Evolutionary conservation across 2,113 vertebrate species (phyloP).

Genomic region (Campylomormyrus tamandua): DNA sequence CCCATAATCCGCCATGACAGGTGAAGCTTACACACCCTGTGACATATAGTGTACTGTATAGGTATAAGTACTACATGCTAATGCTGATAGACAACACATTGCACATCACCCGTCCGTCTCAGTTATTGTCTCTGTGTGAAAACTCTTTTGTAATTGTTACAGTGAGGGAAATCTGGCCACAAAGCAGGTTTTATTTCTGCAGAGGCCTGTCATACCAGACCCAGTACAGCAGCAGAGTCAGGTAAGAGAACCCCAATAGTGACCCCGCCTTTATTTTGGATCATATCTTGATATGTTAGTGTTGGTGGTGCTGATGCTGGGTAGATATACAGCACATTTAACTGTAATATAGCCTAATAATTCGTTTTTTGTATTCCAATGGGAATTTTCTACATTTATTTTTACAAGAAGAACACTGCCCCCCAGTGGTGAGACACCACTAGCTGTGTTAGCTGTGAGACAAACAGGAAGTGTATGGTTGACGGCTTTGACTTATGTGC

Average conservation of each 20-base stretch:
- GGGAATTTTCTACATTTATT: background rate
- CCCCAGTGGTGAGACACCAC: background rate
- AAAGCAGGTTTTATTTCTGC: constrained; percentile 92
- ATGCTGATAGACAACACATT: background rate
- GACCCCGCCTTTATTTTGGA: background rate
- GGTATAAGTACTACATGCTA: background rate
- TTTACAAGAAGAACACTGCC: background rate
- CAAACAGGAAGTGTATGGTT: background rate
- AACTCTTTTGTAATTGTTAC: constrained; percentile 26
- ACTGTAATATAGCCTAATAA: background rate
- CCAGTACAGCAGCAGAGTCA: constrained; percentile 37
- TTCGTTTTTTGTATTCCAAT: background rate
- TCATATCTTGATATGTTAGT: background rate
- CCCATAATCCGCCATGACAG: constrained; percentile 88
- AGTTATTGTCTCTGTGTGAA: background rate
- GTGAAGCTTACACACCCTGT: constrained; percentile 46
- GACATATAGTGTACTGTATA: background rate
- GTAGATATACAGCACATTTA: background rate
- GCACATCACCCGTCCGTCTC: background rate
- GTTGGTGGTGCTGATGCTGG: background rate
- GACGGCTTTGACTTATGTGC: background rate
- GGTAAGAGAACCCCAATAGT: constrained; percentile 32
- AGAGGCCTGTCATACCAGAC: constrained; percentile 71
- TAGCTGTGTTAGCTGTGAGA: background rate
- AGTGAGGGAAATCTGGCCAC: constrained; percentile 95